Percentiles rank a stretch among this genome's conserved stretches.
Evolutionary conservation across 2,888 invertebrate species (phyloP).

Genomic region (Drosophila aldrichi): DNA sequence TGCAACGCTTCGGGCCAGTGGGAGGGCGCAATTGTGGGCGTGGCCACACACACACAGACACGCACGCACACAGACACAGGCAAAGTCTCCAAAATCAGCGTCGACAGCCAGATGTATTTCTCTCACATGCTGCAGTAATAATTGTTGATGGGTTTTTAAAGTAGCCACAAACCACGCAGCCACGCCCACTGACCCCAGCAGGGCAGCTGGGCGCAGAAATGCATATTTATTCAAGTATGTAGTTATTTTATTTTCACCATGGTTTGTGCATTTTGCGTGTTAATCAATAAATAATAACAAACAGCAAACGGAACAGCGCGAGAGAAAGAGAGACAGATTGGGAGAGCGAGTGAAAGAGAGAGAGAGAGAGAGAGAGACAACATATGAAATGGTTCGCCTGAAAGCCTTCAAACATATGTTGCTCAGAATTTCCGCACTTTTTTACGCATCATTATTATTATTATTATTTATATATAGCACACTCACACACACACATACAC

Average conservation of each 20-base stretch:
- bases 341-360: background rate
- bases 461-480: conserved; percentile 56
- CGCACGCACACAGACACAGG: background rate
- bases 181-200: conserved; percentile 2
- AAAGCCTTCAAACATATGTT: conserved; percentile 48
- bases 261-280: conserved; percentile 76
- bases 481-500: conserved; percentile 15
- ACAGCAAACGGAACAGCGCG: conserved; percentile 21
- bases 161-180: conserved; percentile 47
- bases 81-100: conserved; percentile 65
- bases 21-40: conserved; percentile 35
- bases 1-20: conserved; percentile 56
- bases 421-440: conserved; percentile 52
- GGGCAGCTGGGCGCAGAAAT: conserved; percentile 7
- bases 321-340: background rate
- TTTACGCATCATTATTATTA: conserved; percentile 65
- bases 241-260: conserved; percentile 38
- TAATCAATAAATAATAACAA: conserved; percentile 67
- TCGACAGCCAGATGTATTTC: conserved; percentile 53
- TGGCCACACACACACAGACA: conserved; percentile 9
- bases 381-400: conserved; percentile 29
- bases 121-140: conserved; percentile 48
- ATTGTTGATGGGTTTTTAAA: conserved; percentile 74
- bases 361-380: background rate
- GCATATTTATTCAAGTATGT: conserved; percentile 68